Evolutionary conservation across 1,140 invertebrate genomes (phyloP).

Genomic region (Drosophila willistoni): DNA sequence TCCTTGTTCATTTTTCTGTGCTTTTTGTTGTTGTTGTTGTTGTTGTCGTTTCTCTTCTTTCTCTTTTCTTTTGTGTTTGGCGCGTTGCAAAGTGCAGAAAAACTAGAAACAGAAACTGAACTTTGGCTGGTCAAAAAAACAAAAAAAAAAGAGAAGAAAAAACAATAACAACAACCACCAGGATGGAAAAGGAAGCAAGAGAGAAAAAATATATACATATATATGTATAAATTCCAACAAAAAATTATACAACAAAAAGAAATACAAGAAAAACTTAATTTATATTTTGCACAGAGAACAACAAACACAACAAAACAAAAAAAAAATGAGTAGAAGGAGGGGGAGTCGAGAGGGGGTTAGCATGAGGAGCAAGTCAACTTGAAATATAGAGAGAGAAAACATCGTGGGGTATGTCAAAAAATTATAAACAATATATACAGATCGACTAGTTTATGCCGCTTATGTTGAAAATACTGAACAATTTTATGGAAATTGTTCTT

Average conservation of each 20-base stretch:
- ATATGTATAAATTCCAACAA: constrained; percentile 18
- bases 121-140: constrained; percentile 31
- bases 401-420: background rate
- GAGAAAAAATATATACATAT: constrained; percentile 3
- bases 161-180: constrained; percentile 21
- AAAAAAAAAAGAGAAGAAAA: constrained; percentile 16
- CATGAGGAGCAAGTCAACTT: background rate
- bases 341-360: background rate
- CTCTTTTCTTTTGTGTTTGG: constrained; percentile 53
- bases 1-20: background rate
- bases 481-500: too few relatives aligned
- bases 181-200: constrained; percentile 28
- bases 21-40: background rate
- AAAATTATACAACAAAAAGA: constrained; percentile 27
- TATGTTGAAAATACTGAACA: too few relatives aligned
- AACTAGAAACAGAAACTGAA: constrained; percentile 48
- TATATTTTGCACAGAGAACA: constrained; percentile 67
- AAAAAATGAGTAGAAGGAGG: constrained; percentile 32
- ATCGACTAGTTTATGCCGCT: background rate
- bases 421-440: background rate
- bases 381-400: background rate
- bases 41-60: constrained; percentile 33
- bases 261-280: constrained; percentile 65
- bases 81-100: constrained; percentile 52
- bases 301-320: constrained; percentile 1